Evolutionary conservation across 1,140 invertebrate genomes (phyloP).

Genomic region (Phymastichus coffea): DNA sequence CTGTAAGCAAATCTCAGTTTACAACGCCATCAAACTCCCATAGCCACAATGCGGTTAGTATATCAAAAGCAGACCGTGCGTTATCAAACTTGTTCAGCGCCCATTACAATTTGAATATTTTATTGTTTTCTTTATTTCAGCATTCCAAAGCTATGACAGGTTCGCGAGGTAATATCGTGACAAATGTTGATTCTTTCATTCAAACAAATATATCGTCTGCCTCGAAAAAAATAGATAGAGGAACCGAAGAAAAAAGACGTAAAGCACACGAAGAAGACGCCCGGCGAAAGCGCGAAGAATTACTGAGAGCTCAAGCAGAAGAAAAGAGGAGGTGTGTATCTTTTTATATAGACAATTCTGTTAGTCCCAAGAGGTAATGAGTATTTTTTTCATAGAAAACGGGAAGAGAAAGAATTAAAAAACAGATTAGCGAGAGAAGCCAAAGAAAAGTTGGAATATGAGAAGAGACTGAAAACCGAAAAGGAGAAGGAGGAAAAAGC

Average conservation of each 20-base stretch:
- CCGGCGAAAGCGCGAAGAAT: slow-evolving; percentile 49
- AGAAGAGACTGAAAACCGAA: slow-evolving; percentile 51
- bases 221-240: slow-evolving; percentile 43
- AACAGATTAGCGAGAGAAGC: slow-evolving; percentile 60
- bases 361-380: too few species aligned
- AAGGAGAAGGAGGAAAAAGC: slow-evolving; percentile 53
- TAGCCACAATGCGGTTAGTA: slow-evolving; percentile 29
- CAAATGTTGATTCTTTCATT: slow-evolving; percentile 45
- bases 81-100: too few species aligned
- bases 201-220: slow-evolving; percentile 33
- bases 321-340: slow-evolving; percentile 45
- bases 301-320: slow-evolving; percentile 51
- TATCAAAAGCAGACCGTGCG: neutral
- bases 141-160: slow-evolving; percentile 40
- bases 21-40: slow-evolving; percentile 40
- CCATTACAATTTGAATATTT: too few species aligned
- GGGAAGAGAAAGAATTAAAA: slow-evolving; percentile 62
- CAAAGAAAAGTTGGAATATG: slow-evolving; percentile 54
- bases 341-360: too few species aligned
- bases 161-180: slow-evolving; percentile 41
- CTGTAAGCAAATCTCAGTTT: slow-evolving; percentile 37
- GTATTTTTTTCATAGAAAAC: slow-evolving; percentile 46
- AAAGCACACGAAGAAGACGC: slow-evolving; percentile 44
- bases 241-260: slow-evolving; percentile 41
- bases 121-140: slow-evolving; percentile 34